Evolutionary conservation across 2,888 invertebrate genomes (phyloP).

Genomic region (Drosophila trichaetosa): DNA sequence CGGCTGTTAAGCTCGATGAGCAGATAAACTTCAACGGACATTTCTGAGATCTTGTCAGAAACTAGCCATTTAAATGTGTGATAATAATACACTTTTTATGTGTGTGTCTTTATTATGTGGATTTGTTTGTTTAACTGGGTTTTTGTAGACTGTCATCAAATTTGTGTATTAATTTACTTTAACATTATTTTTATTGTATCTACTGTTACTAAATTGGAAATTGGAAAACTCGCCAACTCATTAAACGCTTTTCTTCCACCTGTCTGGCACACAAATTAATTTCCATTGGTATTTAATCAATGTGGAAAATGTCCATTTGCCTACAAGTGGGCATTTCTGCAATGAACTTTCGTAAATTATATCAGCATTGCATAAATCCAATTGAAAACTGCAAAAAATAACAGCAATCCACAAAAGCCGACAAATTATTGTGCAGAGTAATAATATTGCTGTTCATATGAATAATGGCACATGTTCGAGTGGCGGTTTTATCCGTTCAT

Average conservation of each 20-base stretch:
- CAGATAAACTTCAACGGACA: constrained; percentile 23
- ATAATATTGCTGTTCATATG: constrained; percentile 19
- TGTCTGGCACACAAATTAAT: neutral
- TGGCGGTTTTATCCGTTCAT: constrained; percentile 45
- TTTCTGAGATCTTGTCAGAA: neutral
- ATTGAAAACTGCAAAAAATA: constrained; percentile 15
- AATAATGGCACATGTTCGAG: constrained; percentile 63
- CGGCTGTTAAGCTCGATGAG: constrained; percentile 14
- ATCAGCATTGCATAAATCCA: constrained; percentile 67
- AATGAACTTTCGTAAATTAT: constrained; percentile 33
- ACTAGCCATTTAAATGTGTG: neutral
- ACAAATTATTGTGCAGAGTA: constrained; percentile 62
- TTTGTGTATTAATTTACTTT: neutral
- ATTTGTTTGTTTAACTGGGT: neutral
- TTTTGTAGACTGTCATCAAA: neutral
- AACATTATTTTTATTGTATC: neutral
- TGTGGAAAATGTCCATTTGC: neutral
- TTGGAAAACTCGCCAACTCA: neutral
- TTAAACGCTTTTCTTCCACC: constrained; percentile 9
- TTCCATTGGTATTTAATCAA: constrained; percentile 18
- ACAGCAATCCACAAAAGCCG: constrained; percentile 37
- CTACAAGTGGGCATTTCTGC: constrained; percentile 19
- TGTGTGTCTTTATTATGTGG: neutral
- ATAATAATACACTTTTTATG: neutral
- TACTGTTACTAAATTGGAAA: neutral